Evolutionary conservation across 23 tunicate species (phyloP), one percentile per base, ranked within the genome.

Genomic region (Ciona savignyi): DNA sequence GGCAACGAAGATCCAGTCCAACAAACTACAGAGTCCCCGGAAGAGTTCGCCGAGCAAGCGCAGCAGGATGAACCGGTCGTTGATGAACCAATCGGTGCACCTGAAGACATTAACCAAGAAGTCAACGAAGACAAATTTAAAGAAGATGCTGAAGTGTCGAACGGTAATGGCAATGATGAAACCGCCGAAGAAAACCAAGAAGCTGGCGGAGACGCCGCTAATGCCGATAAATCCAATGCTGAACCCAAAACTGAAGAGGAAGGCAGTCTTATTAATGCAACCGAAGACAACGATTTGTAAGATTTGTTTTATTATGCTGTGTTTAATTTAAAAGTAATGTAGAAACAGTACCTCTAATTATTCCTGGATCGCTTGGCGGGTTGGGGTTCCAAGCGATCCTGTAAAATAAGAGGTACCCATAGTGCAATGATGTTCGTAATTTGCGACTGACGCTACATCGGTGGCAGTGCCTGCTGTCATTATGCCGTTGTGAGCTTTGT

Each of bases 391-490:
- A n/a, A n/a, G n/a, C n/a, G n/a, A n/a, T n/a, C n/a, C n/a, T n/a
- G n/a, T n/a, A n/a, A n/a, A n/a, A n/a, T n/a, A n/a, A n/a, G n/a
- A n/a, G n/a, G n/a, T n/a, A n/a, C 20, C 20, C 20, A 49, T n/a
- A 22, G 26, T 63, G 89, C 89, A 33, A 71, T 84, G 89, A 84
- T 84, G 89, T 78, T 48, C 29, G 89, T 84, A 84, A 84, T 84
- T 84, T 84, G 89, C 89, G 89, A 75, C 89, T 70, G 82, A 84
- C 32, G 25, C 70, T 63, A 56, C 21, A 27, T 23, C 62, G 74
- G 89, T 84, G 89, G 68, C 89, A 72, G 77, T 77, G 89, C 89
- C 89, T 83, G 82, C 77, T 77, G 89, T 78, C 82, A 63, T 51
- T 77, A 32, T 6, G 33, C 84, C 69, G 65, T 19, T 66, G 34